A percentile compares a stretch with the other conserved stretches of the same genome.
These are phyloP conservation scores for Campylomormyrus numenius DNA, from an alignment of 2,113 vertebrate species.

Conservation along the genomic window DNA sequence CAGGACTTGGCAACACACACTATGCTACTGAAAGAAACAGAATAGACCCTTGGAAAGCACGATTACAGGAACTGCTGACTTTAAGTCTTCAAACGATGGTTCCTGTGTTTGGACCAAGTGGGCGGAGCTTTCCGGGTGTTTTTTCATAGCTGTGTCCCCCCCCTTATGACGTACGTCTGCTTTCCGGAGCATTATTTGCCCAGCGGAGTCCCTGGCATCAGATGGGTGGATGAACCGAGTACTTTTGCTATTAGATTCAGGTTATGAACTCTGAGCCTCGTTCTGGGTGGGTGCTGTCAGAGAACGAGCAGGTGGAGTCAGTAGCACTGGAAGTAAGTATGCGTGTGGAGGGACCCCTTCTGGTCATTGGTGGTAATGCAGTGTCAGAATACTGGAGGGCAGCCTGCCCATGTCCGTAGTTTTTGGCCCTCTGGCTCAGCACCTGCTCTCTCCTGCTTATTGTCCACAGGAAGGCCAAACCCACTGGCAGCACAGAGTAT, in stretches of 20 bases:
- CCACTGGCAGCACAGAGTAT: conserved; percentile 46
- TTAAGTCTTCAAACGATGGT: not conserved
- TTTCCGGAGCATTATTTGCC: not conserved
- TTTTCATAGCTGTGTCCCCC: not conserved
- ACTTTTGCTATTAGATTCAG: not conserved
- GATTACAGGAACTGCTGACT: not conserved
- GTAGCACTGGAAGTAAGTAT: not conserved
- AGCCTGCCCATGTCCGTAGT: not conserved
- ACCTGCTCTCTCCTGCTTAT: not conserved
- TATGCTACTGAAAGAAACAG: not conserved
- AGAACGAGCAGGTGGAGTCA: not conserved
- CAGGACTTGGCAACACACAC: not conserved
- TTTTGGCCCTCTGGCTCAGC: not conserved
- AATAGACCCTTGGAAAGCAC: not conserved
- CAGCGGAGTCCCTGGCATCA: not conserved
- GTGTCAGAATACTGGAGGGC: not conserved
- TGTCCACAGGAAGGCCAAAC: conserved; percentile 48
- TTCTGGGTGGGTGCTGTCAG: not conserved
- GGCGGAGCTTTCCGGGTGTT: not conserved
- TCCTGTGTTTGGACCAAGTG: not conserved
- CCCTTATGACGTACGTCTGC: not conserved
- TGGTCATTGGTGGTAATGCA: not conserved
- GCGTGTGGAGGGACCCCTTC: not conserved
- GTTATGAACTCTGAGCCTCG: not conserved
- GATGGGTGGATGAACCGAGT: not conserved